Base-by-base conservation (phyloP, 2,113 vertebrate species). In the Epinephelus fuscoguttatus region DNA sequence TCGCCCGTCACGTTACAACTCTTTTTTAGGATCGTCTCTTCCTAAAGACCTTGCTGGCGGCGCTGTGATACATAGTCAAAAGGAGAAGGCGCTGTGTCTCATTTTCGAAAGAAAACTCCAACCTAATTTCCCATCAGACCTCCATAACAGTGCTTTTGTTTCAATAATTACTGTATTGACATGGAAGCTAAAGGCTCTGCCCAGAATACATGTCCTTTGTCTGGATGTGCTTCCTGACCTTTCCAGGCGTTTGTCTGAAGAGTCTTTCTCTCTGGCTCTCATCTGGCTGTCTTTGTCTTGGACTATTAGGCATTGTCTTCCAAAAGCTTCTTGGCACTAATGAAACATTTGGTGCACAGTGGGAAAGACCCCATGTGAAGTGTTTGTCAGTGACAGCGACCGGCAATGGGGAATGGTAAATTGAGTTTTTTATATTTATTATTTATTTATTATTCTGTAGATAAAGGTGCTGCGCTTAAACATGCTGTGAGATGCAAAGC, bases 151-250 rank as follows among this genome's bases (percentile, higher is more conserved):
- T 59, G 78, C 72, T 55, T 82, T 81, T 91, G 76, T 88, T 84
- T 80, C 70, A 78, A 40, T 91, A 82, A 84, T 90, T 78, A 85
- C 80, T 56, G 47, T 70, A 86, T 88, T 89, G 85, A 80, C 84
- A 84, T 78, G 69, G 78, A 84, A 82, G 88, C 82, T 70, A 80
- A 81, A 66, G 47, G 33, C 10, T 50, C 50, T 73, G 55, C 71
- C 64, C 73, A 27, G 50, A 82, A 75, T 85, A 25, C 56, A 37
- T 14, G 57, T 78, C 59, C 52, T 78, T 76, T 78, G 59, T 85
- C 84, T 64, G 30, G 42, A 87, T 83, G 59, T 75, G 27, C 56
- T 56, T 78, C 45, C 19, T 81, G 64, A 82, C 75, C 82, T 85
- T 87, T 80, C 0, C 0, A 70, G n/a, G 68, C 49, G 1, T 70